Base-by-base conservation (phyloP, 2,113 vertebrate species). In the Myotis yumanensis region DNA sequence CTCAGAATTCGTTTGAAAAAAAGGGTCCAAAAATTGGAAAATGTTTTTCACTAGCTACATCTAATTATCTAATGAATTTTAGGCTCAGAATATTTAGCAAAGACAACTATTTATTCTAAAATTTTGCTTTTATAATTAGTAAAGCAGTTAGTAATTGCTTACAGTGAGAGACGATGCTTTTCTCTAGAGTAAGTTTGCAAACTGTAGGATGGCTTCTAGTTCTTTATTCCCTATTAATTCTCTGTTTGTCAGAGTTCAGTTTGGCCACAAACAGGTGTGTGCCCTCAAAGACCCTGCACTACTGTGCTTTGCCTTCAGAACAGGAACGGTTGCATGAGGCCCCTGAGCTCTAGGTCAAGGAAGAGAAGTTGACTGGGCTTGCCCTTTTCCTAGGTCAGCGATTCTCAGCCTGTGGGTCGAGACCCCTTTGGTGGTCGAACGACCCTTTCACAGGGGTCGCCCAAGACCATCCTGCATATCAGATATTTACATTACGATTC, bases 1-100 rank as follows among this genome's bases (percentile, higher is more conserved):
- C 7, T 75, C 64, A 59, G 64, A 84, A 93, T 35, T 73, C 37
- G 23, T 94, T 90, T 86, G 43, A 75, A 94, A 96, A 96, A 93
- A 72, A 52, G 57, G 43, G 23, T 18, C 54, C 22, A 4, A 28
- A 93, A 88, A 62, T 11, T 77, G 30, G n/a, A 77, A 89, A 88
- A 22, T 62, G 40, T 37, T 72, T 96, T 89, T 73, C 25, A 48
- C 7, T 28, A 51, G 69, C 28, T n/a, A 59, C 35, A 94, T 71
- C 23, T 51, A 86, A 69, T 54, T 46, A 83, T 62, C n/a, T 72
- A 52, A 87, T 69, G 35, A 20, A 40, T 84, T 89, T 91, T 91
- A 48, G 35, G 68, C 4, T 68, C 69, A 96, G 82, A 46, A 79
- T 71, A 69, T 62, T 54, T 62, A 81, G 35, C 22, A 85, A 30